Conservation (phyloP, 2,113 vertebrate species). For the Ptilorrhoa leucosticta region DNA sequence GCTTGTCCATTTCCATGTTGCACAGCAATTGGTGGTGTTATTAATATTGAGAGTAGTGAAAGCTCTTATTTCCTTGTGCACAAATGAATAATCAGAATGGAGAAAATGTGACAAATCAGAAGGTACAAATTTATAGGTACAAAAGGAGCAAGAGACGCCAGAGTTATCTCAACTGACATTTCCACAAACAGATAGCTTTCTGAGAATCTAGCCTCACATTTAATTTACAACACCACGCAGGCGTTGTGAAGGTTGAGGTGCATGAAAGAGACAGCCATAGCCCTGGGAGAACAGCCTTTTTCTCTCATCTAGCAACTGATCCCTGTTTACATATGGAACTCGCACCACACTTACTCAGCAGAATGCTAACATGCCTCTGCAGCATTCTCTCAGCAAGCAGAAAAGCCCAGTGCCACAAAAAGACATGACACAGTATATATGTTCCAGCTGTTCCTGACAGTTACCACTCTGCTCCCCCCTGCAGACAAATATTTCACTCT, state of each 20-base stretch:
- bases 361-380: conserved; percentile 41
- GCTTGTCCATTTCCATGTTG: background rate
- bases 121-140: background rate
- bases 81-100: background rate
- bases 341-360: conserved; percentile 52
- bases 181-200: background rate
- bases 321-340: conserved; percentile 42
- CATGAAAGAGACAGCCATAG: background rate
- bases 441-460: conserved; percentile 64
- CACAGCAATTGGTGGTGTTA: background rate
- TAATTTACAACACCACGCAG: background rate
- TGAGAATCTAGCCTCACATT: background rate
- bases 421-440: conserved; percentile 31
- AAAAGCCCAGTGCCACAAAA: conserved; percentile 25
- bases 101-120: background rate
- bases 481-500: conserved; percentile 12
- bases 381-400: conserved; percentile 45
- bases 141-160: background rate
- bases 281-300: background rate
- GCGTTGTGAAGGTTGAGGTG: background rate
- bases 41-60: background rate
- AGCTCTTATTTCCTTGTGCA: background rate
- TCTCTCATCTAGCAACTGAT: conserved; percentile 7
- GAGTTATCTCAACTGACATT: background rate
- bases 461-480: background rate